A percentile compares a stretch with the other conserved stretches of the same genome.
Evolutionary conservation across 35 echinoderm and acorn worm genomes (phyloP).

Genomic region (Hemicentrotus pulcherrimus): DNA sequence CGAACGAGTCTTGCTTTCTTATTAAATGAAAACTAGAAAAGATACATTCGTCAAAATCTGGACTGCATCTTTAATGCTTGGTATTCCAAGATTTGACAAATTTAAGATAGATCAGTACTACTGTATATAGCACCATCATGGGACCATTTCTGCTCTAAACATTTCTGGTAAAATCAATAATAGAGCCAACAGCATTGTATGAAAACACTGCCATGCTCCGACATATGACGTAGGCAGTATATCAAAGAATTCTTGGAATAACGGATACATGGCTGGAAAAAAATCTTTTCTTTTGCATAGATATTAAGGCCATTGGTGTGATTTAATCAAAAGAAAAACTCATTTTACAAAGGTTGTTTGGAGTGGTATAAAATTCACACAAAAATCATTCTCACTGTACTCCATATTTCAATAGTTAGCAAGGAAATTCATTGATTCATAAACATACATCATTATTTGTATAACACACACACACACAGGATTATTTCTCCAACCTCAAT

Average conservation of each 20-base stretch:
- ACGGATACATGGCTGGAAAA: neutral
- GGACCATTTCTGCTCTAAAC: neutral
- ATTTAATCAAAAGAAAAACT: neutral
- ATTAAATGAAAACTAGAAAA: conserved; percentile 8
- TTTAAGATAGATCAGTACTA: neutral
- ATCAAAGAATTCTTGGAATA: conserved; percentile 5
- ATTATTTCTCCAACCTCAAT: neutral
- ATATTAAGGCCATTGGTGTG: neutral
- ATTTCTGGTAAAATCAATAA: neutral
- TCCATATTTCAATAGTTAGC: neutral
- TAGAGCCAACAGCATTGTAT: neutral
- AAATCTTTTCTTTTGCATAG: neutral
- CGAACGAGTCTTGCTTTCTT: neutral
- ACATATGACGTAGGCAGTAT: neutral
- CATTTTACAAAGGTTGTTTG: neutral
- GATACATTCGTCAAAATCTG: neutral
- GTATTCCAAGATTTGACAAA: neutral
- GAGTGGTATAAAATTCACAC: conserved; percentile 7
- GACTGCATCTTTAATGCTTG: neutral
- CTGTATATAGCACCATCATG: neutral
- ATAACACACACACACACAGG: conserved; percentile 8
- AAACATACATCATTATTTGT: neutral
- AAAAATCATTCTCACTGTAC: neutral
- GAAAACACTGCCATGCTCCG: neutral
- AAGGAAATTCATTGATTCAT: neutral